Conservation (phyloP, 2,888 invertebrate species). For the Drosophila macrospina region DNA sequence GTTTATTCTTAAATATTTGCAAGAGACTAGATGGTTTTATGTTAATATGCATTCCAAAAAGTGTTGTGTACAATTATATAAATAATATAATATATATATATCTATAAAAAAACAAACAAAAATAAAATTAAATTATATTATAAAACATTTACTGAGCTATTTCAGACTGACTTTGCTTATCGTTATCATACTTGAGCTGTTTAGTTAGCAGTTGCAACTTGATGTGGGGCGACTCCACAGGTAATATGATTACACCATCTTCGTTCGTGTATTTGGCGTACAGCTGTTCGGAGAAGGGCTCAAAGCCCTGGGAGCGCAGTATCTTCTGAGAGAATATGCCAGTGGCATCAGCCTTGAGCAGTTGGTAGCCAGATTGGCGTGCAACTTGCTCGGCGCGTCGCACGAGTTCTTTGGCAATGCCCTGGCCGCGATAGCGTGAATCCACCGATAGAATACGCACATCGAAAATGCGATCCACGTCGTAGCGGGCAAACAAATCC, state of each 20-base stretch:
- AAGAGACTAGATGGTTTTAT: slow-evolving; percentile 5
- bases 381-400: slow-evolving; percentile 89
- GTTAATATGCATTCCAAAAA: slow-evolving; percentile 19
- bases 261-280: slow-evolving; percentile 90
- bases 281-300: slow-evolving; percentile 88
- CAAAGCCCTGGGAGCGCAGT: slow-evolving; percentile 89
- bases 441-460: slow-evolving; percentile 93
- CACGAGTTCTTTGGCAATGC: slow-evolving; percentile 91
- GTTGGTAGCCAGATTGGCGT: slow-evolving; percentile 87
- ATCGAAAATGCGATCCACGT: slow-evolving; percentile 91
- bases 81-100: slow-evolving; percentile 11
- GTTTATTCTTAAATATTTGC: slow-evolving; percentile 25
- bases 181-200: slow-evolving; percentile 43
- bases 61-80: slow-evolving; percentile 13
- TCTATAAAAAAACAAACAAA: slow-evolving; percentile 8
- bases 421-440: slow-evolving; percentile 88
- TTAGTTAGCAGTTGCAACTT: slow-evolving; percentile 89
- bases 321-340: slow-evolving; percentile 92
- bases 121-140: neutral
- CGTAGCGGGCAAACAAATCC: slow-evolving; percentile 89
- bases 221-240: slow-evolving; percentile 88
- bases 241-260: slow-evolving; percentile 87
- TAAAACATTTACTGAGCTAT: slow-evolving; percentile 30
- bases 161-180: slow-evolving; percentile 1
- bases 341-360: slow-evolving; percentile 93